Base-by-base conservation (phyloP, 1,140 invertebrate genomes). In the Saxidomus purpurata region DNA sequence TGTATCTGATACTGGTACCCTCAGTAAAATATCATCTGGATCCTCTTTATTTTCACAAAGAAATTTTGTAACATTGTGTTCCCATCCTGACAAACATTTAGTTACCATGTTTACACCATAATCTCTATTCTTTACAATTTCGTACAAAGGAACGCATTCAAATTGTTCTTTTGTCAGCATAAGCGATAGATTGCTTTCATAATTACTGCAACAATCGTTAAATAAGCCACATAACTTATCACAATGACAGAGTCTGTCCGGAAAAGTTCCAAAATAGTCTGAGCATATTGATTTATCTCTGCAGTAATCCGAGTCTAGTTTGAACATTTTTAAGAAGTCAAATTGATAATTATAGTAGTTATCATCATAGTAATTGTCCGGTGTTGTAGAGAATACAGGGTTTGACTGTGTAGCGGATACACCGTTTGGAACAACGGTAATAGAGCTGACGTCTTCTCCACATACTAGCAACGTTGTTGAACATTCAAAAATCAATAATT, bases 21-120 rank as follows among this genome's bases (percentile, higher is more conserved):
- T 6, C 25, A 55, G 25, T 25, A 79, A 52, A 25, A 79, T 6
- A 28, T 79, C 76, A 19, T 71, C 31, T 55, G n/a, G 8, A 52
- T 79, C 31, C 1, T 11, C 28, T 4, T 0, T 0, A 28, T 8
- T 22, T 28, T 79, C 76, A 22, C 76, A 79, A 13, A 79, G 52
- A 25, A 3, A 40, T 34, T 34, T 79, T 25, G 25, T 55, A 11
- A 13, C n/a, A 28, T 47, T 43, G 15, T 49, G 6, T 2, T 1
- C 31, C 76, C 76, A 79, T 13, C n/a, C 34, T 2, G 11, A 1
- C 4, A 25, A 79, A 25, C 76, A 79, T 9, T 6, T 52, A n/a
- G 76, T 55, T 9, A 79, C 76, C 40, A 55, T 55, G 25, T 79
- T 15, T 8, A 76, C 38, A 43, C 71, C 71, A 43, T 76, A 2